Conservation (phyloP, 53 echinoderm and acorn worm species). For the Paracentrotus lividus region DNA sequence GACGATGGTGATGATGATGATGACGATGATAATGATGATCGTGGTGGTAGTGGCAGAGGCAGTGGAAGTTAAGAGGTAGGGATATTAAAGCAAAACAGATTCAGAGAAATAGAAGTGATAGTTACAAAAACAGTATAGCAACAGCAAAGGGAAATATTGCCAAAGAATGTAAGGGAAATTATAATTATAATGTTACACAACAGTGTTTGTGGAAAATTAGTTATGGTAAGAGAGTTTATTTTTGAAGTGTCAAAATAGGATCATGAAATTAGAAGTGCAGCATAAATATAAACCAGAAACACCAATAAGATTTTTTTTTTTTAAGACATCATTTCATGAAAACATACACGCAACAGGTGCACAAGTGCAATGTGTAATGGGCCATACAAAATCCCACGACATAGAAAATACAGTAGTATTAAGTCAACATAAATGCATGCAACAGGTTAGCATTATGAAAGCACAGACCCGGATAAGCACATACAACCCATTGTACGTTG, state of each 20-base stretch:
- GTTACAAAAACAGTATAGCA: background rate
- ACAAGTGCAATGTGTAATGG: background rate
- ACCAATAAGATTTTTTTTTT: background rate
- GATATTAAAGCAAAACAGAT: background rate
- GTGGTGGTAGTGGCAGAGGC: background rate
- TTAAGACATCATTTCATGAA: background rate
- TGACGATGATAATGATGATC: background rate
- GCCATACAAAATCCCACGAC: background rate
- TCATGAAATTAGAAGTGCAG: background rate
- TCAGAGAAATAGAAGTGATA: background rate
- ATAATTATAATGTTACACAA: no score
- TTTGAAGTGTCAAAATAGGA: background rate
- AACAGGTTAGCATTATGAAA: conserved; percentile 31
- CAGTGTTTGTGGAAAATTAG: background rate
- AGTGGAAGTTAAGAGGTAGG: background rate
- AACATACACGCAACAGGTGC: background rate
- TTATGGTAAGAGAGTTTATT: background rate
- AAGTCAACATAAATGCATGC: background rate
- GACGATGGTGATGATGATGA: background rate
- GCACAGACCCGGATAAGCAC: background rate
- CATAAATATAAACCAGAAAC: background rate
- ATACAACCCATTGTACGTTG: conserved; percentile 23
- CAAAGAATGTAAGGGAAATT: background rate
- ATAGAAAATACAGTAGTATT: background rate
- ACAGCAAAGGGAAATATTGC: background rate